Conservation (phyloP, 1,140 invertebrate species). For the Aphaenogaster rudis region DNA sequence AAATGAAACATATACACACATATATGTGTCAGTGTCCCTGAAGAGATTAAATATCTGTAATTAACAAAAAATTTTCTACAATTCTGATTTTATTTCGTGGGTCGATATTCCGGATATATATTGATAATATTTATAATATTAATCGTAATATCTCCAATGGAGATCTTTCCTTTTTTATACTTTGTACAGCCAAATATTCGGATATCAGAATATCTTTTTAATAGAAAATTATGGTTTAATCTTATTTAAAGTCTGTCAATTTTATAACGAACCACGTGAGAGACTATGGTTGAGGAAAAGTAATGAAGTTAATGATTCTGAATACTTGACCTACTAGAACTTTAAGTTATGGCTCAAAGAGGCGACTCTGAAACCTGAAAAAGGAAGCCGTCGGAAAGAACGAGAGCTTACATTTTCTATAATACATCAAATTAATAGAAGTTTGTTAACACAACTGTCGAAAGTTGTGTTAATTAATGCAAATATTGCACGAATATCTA, state of each 20-base stretch:
- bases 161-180: background rate
- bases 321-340: constrained; percentile 33
- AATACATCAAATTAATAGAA: background rate
- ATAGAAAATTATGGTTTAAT: constrained; percentile 3
- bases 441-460: background rate
- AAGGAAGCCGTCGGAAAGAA: background rate
- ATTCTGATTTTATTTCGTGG: background rate
- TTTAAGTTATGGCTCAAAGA: constrained; percentile 31
- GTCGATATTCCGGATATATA: background rate
- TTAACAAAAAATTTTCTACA: background rate
- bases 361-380: background rate
- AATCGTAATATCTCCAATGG: background rate
- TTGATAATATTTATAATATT: background rate
- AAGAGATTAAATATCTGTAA: background rate
- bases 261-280: background rate
- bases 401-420: background rate
- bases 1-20: background rate
- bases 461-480: background rate
- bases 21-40: background rate
- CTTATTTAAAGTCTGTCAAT: background rate
- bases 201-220: background rate
- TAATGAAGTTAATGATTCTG: constrained; percentile 31
- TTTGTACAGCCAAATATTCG: background rate
- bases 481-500: background rate
- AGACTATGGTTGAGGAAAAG: background rate